Base-by-base conservation (phyloP, 2,888 invertebrate genomes). In the Lissocephala sabroskyi region DNA sequence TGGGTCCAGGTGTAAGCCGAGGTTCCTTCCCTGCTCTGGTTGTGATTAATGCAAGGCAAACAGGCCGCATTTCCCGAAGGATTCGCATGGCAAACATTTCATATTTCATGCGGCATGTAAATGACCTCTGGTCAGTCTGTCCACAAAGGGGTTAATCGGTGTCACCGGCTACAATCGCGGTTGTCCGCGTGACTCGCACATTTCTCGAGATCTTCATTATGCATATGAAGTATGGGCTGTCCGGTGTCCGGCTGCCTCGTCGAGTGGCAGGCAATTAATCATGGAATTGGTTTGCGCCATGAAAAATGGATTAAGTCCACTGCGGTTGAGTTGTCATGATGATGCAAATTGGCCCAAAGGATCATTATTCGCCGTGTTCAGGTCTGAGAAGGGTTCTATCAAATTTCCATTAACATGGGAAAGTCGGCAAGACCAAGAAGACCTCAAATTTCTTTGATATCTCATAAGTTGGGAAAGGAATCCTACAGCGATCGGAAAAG, bases 1-100 rank as follows among this genome's bases (percentile, higher is more conserved):
- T 67, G 73, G 73, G 52, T 76, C 68, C 68, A 68, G 68, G 68
- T 68, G 68, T 76, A 76, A 68, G 7, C 14, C n/a, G 32, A 13
- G 13, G 10, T 17, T 3, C 17, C 16, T 23, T 23, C 3, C 3
- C 17, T 35, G 37, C 36, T 45, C 42, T 52, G 13, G 32, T 36
- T 49, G 14, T 68, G 35, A 67, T 52, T 70, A 67, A 67, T 68
- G 59, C 59, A 65, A 68, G 65, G 59, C 56, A 73, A 67, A 65
- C 66, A 73, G 46, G 54, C 59, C 65, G 52, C 51, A 48, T 17
- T 19, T 73, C 66, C 70, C 66, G 23, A 46, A 48, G 65, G 70
- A 62, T 35, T 42, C 14, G 35, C 43, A 35, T 14, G 62, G 52
- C 63, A 68, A 67, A 74, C 65, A 66, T 50, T 23, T 66, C 68